Base-by-base conservation (phyloP, 2,113 vertebrate genomes). In the Drymodes brunneopygia region DNA sequence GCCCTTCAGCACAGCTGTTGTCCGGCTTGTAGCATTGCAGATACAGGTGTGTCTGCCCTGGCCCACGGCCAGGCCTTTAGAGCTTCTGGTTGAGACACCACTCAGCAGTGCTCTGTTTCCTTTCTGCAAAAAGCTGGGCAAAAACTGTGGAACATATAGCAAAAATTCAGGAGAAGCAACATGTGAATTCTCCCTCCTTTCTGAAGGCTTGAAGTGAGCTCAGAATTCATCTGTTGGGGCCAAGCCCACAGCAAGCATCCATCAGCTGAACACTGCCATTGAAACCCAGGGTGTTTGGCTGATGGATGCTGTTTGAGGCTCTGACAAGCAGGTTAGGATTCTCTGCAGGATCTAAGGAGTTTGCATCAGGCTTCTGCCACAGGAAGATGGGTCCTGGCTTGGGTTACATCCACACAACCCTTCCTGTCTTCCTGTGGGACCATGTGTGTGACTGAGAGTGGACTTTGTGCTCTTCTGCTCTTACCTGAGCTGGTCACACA, bases 1-100 rank as follows among this genome's bases (percentile, higher is more conserved):
- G 90, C 99, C 99, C 94, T 99, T 99, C 98, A 99, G 99, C 98
- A 99, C 99, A 69, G 99, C 99, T 65, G 99, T 99, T 97, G 99
- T 99, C 94, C 98, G 99, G 88, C 98, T 99, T 97, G 99, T 99
- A 83, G 99, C 99, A 92, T 98, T 99, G 98, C 99, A 99, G 98
- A 99, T 99, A 96, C 99, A 99, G 99, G 99, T 99, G 88, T 97
- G 98, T 97, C 98, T 97, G 96, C 97, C 97, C 95, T 97, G 97
- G 97, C 97, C 97, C 97, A 90, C 17, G 85, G 96, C 97, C 97
- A 97, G 97, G 98, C 96, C 96, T 95, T 95, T 93, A 93, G 18
- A 93, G 77, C 93, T 96, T 96, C 92, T 96, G 94, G 92, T 94
- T 64, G 97, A 98, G 98, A 95, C 97, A 95, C 97, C 97, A 28